These are phyloP conservation scores for Cyprinodon diabolis DNA, from an alignment of 2,797 vertebrate species.

Conservation along the genomic window DNA sequence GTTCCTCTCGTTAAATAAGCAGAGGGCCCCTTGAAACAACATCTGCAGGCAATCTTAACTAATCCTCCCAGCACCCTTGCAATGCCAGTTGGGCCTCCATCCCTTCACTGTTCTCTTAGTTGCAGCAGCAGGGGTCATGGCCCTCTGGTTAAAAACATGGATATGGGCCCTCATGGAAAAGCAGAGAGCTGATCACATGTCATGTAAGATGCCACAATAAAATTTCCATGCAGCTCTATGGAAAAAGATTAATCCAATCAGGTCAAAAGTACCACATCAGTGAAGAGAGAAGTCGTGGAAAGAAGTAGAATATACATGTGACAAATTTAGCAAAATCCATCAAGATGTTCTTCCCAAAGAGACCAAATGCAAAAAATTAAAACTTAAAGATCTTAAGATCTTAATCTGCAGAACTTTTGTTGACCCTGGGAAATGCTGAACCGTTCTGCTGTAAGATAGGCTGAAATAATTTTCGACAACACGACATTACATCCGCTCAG, in stretches of 20 bases:
- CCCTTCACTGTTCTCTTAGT: conserved; percentile 8
- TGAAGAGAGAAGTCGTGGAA: conserved; percentile 32
- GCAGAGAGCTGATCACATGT: conserved; percentile 36
- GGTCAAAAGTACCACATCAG: conserved; percentile 38
- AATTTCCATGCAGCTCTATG: conserved; percentile 61
- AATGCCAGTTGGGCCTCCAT: conserved; percentile 36
- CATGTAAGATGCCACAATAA: conserved; percentile 48
- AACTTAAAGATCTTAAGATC: conserved; percentile 6
- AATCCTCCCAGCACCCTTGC: conserved; percentile 43
- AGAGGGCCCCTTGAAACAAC: conserved; percentile 62
- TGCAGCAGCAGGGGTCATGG: conserved; percentile 31
- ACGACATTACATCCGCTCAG: not conserved
- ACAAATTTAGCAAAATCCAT: conserved; percentile 21
- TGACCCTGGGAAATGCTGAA: not conserved
- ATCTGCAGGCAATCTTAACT: conserved; percentile 73
- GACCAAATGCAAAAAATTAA: conserved; percentile 22
- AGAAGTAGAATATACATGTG: conserved; percentile 29
- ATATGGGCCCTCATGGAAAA: conserved; percentile 28
- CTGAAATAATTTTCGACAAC: not conserved
- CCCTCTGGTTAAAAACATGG: conserved; percentile 36
- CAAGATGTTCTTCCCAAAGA: conserved; percentile 22
- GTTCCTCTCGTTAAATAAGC: conserved; percentile 67
- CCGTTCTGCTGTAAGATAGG: not conserved
- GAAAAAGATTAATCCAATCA: conserved; percentile 39
- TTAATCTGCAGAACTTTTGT: conserved; percentile 1